These are phyloP conservation scores for Hipparchia semele DNA, from an alignment of 2,888 invertebrate species.

Conservation along the genomic window DNA sequence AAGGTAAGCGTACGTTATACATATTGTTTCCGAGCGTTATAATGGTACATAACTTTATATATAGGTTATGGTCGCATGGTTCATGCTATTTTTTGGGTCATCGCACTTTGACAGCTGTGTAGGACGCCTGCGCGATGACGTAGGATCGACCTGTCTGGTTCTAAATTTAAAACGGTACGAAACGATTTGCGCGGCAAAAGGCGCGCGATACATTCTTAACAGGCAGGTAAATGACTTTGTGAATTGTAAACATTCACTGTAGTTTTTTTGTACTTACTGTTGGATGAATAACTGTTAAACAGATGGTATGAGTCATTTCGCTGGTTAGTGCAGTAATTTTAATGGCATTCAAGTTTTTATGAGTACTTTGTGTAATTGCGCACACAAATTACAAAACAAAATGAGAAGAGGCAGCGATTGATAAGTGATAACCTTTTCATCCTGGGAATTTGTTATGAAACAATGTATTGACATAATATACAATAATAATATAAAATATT, in stretches of 20 bases:
- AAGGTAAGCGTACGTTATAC: conserved; percentile 53
- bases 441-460: conserved; percentile 6
- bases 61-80: conserved; percentile 69
- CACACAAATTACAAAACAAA: neutral
- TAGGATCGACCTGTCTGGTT: conserved; percentile 73
- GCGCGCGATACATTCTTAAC: conserved; percentile 22
- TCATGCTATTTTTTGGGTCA: conserved; percentile 79
- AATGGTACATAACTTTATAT: conserved; percentile 39
- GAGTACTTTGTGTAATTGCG: neutral
- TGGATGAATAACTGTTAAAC: conserved; percentile 16
- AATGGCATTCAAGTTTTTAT: neutral
- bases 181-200: conserved; percentile 44
- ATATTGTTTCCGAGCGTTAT: conserved; percentile 34
- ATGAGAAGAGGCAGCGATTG: neutral
- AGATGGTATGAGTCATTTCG: conserved; percentile 30
- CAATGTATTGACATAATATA: neutral
- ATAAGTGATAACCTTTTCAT: conserved; percentile 9
- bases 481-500: neutral
- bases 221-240: conserved; percentile 23
- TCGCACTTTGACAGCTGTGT: conserved; percentile 73
- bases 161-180: conserved; percentile 63
- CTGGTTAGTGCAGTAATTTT: conserved; percentile 25
- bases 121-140: conserved; percentile 76
- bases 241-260: conserved; percentile 20
- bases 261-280: conserved; percentile 7